phyloP scores from a whole-genome alignment of 2,888 invertebrate species.

The Dryococelus australis region DNA sequence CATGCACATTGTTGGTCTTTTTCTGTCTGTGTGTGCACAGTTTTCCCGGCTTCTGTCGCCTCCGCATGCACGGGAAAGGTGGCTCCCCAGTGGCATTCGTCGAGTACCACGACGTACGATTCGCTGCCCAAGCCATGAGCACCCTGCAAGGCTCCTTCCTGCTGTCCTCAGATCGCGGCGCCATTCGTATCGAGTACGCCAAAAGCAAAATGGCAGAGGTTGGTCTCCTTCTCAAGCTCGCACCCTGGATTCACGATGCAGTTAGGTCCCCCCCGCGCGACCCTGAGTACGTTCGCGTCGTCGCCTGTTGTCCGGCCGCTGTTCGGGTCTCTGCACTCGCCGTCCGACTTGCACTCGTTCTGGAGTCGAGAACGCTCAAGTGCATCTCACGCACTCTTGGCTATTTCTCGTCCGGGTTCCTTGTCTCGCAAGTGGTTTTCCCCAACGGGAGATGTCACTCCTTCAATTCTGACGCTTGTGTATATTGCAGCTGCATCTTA shows the following conservation, averaged over 20 bases:
- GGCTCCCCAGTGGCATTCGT: conserved; percentile 96
- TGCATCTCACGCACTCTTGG: too few species aligned
- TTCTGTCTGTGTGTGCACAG: conserved; percentile 66
- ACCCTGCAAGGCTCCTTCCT: conserved; percentile 95
- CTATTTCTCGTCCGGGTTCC: too few species aligned
- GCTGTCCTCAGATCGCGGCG: conserved; percentile 94
- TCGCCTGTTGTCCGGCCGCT: too few species aligned
- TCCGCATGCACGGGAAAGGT: conserved; percentile 91
- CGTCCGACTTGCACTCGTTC: too few species aligned
- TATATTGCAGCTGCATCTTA: too few species aligned
- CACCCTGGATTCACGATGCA: not conserved
- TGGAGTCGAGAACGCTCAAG: too few species aligned
- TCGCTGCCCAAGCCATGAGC: conserved; percentile 91
- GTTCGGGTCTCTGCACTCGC: too few species aligned
- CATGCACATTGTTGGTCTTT: conserved; percentile 41
- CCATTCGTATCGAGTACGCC: conserved; percentile 98
- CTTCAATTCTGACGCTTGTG: not conserved
- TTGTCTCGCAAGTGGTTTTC: not conserved
- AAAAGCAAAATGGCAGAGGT: conserved; percentile 97
- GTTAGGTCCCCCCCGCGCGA: not conserved
- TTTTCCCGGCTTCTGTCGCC: conserved; percentile 97
- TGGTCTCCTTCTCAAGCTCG: conserved; percentile 41
- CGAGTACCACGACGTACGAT: conserved; percentile 93
- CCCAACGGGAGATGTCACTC: conserved; percentile 10
- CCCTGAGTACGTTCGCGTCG: too few species aligned